Percentiles rank a stretch among this genome's conserved stretches.
phyloP scores from a whole-genome alignment of 2,888 invertebrate genomes.

The Leptinotarsa peninsularis region DNA sequence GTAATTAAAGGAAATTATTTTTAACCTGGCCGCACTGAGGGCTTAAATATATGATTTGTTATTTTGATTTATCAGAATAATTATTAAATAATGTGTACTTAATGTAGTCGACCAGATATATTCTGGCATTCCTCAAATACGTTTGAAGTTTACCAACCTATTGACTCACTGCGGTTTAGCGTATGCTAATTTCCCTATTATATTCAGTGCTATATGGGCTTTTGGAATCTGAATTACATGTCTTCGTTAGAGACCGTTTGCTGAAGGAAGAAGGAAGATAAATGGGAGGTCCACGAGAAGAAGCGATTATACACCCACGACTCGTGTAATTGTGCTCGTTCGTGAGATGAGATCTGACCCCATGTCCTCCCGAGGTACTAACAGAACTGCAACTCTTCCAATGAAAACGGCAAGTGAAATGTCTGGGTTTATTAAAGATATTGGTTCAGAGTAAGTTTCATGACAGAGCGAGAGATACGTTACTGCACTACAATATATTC shows the following conservation, averaged over 20 bases:
- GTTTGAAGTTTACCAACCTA: constrained; percentile 35
- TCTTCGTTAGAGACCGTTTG: constrained; percentile 43
- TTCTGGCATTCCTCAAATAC: constrained; percentile 25
- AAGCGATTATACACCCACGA: constrained; percentile 67
- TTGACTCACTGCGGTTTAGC: constrained; percentile 55
- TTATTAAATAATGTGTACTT: constrained; percentile 67
- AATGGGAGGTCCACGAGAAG: constrained; percentile 57
- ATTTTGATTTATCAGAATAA: constrained; percentile 68
- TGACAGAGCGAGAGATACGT: background rate
- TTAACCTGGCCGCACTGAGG: constrained; percentile 63
- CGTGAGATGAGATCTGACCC: constrained; percentile 65
- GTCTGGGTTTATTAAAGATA: constrained; percentile 28
- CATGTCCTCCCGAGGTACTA: constrained; percentile 63
- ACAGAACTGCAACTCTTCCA: constrained; percentile 34
- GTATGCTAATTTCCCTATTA: constrained; percentile 68
- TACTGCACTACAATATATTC: background rate
- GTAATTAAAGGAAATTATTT: constrained; percentile 67
- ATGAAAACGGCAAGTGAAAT: constrained; percentile 9
- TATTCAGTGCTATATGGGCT: constrained; percentile 67
- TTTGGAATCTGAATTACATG: constrained; percentile 42
- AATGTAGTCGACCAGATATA: constrained; percentile 56
- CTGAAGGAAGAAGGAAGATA: constrained; percentile 51
- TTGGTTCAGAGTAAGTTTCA: constrained; percentile 7
- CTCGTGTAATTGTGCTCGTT: constrained; percentile 65
- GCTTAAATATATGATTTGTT: constrained; percentile 66